Base-by-base conservation (phyloP, 2,888 invertebrate genomes). In the Spilarctia lutea region DNA sequence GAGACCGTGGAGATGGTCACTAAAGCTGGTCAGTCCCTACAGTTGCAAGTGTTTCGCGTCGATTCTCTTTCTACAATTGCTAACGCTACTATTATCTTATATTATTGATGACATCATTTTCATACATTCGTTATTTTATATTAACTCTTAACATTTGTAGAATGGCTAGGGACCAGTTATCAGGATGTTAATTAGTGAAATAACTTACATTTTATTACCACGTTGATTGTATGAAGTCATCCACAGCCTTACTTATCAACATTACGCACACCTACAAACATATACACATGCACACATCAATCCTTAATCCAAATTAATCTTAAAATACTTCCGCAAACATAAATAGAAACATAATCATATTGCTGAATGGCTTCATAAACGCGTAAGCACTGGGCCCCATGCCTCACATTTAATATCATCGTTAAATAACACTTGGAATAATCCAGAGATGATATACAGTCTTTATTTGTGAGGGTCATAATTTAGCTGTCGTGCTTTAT, bases 341-440 rank as follows among this genome's bases (percentile, higher is more conserved):
- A 35, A 33, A 68, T 18, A 63, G 16, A 73, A 67, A 35, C 20
- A 24, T 48, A 63, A 73, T 68, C 27, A 45, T 11, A 65, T 52
- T 35, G 8, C 52, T 13, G 35, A 65, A 65, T 24, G 13, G 45
- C 24, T 42, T 60, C 39, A 65, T 77, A 60, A 76, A 60, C 11
- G 65, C 45, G 27, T 68, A 60, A 63, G 45, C 18, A 65, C 56
- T 65, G 75, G 79, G 71, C 73, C 71, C 69, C 60, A 27, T 68
- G 33, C 69, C 69, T 73, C 33, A 75, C 70, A 56, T 83, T 75
- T 75, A 73, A 79, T 82, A 78, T 68, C 56, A 60, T 78, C 75
- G 75, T 84, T 77, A 78, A 82, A 80, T 76, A 70, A 27, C 75
- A 39, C 73, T 82, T 75, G 74, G 77, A 73, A 82, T 83, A 84